A percentile compares a stretch with the other conserved stretches of the same genome.
Conservation (phyloP, 2,797 vertebrate genomes). For the Coreius guichenoti region DNA sequence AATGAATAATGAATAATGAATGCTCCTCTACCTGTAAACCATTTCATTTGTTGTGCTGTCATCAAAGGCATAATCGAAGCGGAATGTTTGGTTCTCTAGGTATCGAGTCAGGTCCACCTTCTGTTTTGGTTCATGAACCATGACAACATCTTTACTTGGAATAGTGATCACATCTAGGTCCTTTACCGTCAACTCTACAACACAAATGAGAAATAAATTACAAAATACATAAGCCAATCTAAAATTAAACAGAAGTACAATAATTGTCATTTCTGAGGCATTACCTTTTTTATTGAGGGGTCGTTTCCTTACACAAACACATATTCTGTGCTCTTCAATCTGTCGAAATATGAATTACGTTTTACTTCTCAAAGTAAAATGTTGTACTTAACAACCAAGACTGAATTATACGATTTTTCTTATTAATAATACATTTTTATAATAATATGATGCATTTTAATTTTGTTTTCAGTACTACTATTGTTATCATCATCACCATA, state of each 20-base stretch:
- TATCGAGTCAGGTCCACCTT: conserved; percentile 97
- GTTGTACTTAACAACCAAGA: not conserved
- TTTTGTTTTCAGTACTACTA: not conserved
- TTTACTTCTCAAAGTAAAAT: conserved; percentile 4
- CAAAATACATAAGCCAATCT: not conserved
- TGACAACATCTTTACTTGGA: conserved; percentile 98
- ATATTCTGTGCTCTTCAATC: conserved; percentile 99
- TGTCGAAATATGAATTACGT: conserved; percentile 61
- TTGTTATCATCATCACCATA: not conserved
- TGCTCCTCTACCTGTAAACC: conserved; percentile 90
- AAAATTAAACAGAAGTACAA: not conserved
- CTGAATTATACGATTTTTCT: not conserved
- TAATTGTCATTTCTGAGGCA: not conserved
- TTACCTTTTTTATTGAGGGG: conserved; percentile 98
- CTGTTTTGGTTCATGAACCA: conserved; percentile 98
- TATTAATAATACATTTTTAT: not conserved
- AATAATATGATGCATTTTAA: not conserved
- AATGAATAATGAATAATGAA: not conserved
- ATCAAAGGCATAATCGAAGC: conserved; percentile 98
- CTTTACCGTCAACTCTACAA: conserved; percentile 90
- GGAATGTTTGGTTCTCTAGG: conserved; percentile 98
- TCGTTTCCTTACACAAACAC: conserved; percentile 96
- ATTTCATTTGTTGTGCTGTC: conserved; percentile 96
- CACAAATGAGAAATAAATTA: not conserved
- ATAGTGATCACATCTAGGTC: conserved; percentile 98